phyloP scores from a whole-genome alignment of 2,888 invertebrate genomes.

The Nineta flava region DNA sequence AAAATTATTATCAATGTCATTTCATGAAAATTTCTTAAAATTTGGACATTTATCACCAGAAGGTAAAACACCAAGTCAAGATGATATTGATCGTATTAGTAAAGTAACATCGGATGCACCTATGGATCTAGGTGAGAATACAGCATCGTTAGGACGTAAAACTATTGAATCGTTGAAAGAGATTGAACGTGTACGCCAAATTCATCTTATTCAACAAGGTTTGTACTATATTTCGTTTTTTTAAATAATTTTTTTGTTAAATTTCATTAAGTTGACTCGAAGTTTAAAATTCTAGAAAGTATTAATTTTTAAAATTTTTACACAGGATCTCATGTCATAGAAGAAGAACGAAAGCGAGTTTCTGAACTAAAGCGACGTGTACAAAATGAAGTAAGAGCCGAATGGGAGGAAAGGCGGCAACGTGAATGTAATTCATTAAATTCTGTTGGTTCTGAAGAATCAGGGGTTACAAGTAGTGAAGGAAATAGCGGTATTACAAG shows the following conservation, averaged over 20 bases:
- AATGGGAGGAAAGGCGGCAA: constrained; percentile 60
- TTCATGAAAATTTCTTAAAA: constrained; percentile 8
- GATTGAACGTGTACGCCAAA: constrained; percentile 73
- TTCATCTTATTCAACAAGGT: constrained; percentile 85
- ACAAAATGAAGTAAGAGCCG: constrained; percentile 76
- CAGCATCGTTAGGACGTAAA: constrained; percentile 53
- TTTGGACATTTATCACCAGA: constrained; percentile 13
- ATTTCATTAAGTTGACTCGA: background rate
- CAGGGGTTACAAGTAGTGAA: constrained; percentile 7
- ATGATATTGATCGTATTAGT: constrained; percentile 76
- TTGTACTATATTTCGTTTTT: constrained; percentile 11
- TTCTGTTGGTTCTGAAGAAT: constrained; percentile 22
- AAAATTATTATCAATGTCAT: background rate
- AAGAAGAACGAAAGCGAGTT: constrained; percentile 77
- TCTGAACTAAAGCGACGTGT: constrained; percentile 71
- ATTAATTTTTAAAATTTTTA: background rate
- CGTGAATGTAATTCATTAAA: constrained; percentile 42
- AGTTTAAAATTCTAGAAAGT: background rate
- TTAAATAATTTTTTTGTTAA: constrained; percentile 4
- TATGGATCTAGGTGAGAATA: constrained; percentile 49
- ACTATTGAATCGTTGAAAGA: constrained; percentile 77
- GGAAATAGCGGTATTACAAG: constrained; percentile 12
- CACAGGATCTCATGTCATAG: constrained; percentile 77
- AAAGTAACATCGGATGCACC: constrained; percentile 75
- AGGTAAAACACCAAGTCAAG: constrained; percentile 46